Conservation (phyloP, 2,888 invertebrate genomes). For the Pammene aurita region DNA sequence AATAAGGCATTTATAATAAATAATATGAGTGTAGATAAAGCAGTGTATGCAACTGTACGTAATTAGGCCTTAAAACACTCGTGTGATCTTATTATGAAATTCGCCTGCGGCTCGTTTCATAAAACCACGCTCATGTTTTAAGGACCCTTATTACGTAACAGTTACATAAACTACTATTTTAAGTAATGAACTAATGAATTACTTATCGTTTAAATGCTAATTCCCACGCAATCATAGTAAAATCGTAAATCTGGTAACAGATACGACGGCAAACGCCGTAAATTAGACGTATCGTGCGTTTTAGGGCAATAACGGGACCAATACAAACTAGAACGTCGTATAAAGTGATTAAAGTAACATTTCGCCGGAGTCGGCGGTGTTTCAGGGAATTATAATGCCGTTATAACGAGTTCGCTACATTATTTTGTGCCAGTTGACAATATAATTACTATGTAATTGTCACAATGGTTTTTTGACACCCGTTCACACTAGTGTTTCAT, state of each 20-base stretch:
- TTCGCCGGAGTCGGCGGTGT: constrained; percentile 65
- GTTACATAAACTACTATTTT: too few relatives aligned
- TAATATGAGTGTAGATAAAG: too few relatives aligned
- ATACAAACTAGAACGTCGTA: constrained; percentile 70
- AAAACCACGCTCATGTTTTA: too few relatives aligned
- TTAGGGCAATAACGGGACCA: constrained; percentile 64
- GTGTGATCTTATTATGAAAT: too few relatives aligned
- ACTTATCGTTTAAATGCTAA: constrained; percentile 20
- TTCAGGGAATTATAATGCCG: constrained; percentile 72
- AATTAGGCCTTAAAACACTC: too few relatives aligned
- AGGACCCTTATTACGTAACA: too few relatives aligned
- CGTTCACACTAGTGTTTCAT: too few relatives aligned
- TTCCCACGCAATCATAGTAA: constrained; percentile 43
- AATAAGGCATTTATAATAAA: too few relatives aligned
- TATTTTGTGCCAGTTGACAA: constrained; percentile 43
- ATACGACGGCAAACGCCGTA: constrained; percentile 58
- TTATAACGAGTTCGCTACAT: constrained; percentile 59
- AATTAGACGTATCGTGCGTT: constrained; percentile 67
- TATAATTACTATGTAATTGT: constrained; percentile 35
- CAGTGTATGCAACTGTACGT: too few relatives aligned
- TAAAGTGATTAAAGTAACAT: constrained; percentile 81
- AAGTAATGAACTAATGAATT: too few relatives aligned
- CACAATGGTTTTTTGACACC: constrained; percentile 25
- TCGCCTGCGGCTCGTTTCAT: too few relatives aligned
- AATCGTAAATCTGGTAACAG: constrained; percentile 54